phyloP scores from a whole-genome alignment of 1,140 invertebrate species.

The Diabrotica virgifera region DNA sequence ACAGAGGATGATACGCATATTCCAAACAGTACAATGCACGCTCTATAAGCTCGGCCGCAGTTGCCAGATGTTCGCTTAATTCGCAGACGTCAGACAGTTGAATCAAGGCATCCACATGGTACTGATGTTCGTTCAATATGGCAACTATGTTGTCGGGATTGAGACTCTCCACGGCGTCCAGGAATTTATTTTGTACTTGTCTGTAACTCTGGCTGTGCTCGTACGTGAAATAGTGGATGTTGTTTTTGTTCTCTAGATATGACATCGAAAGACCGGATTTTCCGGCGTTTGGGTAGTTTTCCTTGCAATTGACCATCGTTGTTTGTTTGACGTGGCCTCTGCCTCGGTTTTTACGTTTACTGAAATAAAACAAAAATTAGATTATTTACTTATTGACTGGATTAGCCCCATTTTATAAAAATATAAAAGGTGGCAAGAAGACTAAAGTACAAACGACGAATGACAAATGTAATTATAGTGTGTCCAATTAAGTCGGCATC shows the following conservation, averaged over 20 bases:
- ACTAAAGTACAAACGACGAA: no score
- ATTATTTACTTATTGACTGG: not conserved
- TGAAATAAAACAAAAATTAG: conserved; percentile 35
- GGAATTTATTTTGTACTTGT: conserved; percentile 68
- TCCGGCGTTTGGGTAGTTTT: conserved; percentile 63
- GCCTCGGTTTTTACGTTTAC: conserved; percentile 58
- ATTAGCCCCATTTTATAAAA: not conserved
- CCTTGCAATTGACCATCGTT: conserved; percentile 65
- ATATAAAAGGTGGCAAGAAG: no score
- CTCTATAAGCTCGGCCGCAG: conserved; percentile 77
- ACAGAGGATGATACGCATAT: conserved; percentile 75
- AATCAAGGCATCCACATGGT: conserved; percentile 81
- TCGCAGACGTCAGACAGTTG: conserved; percentile 81
- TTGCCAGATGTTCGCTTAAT: conserved; percentile 75
- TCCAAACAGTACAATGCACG: conserved; percentile 75
- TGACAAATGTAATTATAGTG: no score
- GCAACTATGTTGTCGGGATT: conserved; percentile 80
- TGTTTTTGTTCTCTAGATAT: conserved; percentile 53
- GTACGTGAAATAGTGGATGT: conserved; percentile 68
- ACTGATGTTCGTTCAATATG: conserved; percentile 73
- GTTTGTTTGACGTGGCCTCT: conserved; percentile 58
- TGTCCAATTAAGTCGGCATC: no score
- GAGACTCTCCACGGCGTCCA: conserved; percentile 73
- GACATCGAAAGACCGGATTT: conserved; percentile 76
- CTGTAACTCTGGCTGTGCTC: conserved; percentile 78